Evolutionary conservation across 2,888 invertebrate genomes (phyloP).

Genomic region (Cinara cedri): DNA sequence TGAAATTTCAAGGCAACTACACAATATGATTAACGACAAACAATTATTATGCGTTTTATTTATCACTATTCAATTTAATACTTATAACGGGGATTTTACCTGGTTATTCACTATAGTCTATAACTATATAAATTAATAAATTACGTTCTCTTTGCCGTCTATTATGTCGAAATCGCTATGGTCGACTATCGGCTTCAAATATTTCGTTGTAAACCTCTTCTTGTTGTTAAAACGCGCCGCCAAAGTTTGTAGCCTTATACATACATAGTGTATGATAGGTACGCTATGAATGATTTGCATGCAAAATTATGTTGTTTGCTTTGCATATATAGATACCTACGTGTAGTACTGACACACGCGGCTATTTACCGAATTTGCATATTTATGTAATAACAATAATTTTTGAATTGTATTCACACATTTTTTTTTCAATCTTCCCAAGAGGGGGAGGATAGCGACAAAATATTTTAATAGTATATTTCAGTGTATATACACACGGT

Average conservation of each 20-base stretch:
- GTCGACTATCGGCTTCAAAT: slow-evolving; percentile 17
- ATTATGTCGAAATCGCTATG: slow-evolving; percentile 31
- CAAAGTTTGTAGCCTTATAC: slow-evolving; percentile 3
- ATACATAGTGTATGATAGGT: too few species aligned
- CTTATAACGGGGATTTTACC: neutral
- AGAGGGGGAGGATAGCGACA: too few species aligned
- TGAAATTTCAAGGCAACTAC: slow-evolving; percentile 26
- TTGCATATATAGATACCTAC: too few species aligned
- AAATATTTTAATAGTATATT: too few species aligned
- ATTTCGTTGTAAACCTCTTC: neutral
- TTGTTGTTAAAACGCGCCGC: slow-evolving; percentile 2
- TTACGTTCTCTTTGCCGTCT: slow-evolving; percentile 26
- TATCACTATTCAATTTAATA: neutral
- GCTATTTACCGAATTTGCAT: slow-evolving; percentile 16
- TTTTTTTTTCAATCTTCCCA: too few species aligned
- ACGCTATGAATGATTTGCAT: neutral
- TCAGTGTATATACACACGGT: too few species aligned
- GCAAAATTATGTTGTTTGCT: slow-evolving; percentile 3
- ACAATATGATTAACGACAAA: slow-evolving; percentile 6
- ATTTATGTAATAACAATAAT: slow-evolving; percentile 31
- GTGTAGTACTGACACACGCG: too few species aligned
- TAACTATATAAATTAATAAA: slow-evolving; percentile 27
- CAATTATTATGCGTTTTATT: slow-evolving; percentile 34
- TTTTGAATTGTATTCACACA: slow-evolving; percentile 21
- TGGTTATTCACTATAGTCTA: neutral